Base-by-base conservation (phyloP, 2,888 invertebrate genomes). In the Sicus ferrugineus region DNA sequence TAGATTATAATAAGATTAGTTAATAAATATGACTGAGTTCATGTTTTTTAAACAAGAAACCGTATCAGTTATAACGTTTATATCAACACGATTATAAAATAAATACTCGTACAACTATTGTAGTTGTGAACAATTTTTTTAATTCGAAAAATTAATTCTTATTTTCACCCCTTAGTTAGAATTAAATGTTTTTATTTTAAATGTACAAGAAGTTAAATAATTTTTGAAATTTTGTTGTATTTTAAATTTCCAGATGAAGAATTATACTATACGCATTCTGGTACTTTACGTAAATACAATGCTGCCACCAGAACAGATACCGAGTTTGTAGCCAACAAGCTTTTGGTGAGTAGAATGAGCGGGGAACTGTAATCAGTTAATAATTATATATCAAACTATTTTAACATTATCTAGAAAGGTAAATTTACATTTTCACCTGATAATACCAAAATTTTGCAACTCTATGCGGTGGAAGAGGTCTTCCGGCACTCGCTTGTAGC, bases 401-500 rank as follows among this genome's bases (percentile, higher is more conserved):
- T 46, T 23, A 23, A 68, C 61, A 58, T 56, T 34, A 31, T 76
- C 50, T 87, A 84, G 73, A 71, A 65, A 4, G 80, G 82, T 2
- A 76, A 79, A 7, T 81, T 85, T 63, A 79, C 78, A 0, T 70
- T 87, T 1, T 86, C 87, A 0, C 75, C 82, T 0, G 83, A 85
- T 30, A 82, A 80, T 65, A 80, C 76, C 1, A 82, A 82, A 72
- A 77, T 85, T 48, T 73, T 84, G 21, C 77, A 84, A 23, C 81
- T 81, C 11, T 81, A 82, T 73, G 77, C 76, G 67, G 74, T 79
- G 72, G 84, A 81, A 14, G 75, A 77, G 46, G 75, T 81, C 16
- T 93, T 90, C 79, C 86, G 92, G 48, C 89, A 92, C 80, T 92
- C 93, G 2, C 86, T 86, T 16, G 85, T 88, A 19, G 89, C 90